Percentiles rank a stretch among this genome's conserved stretches.
Evolutionary conservation across 2,113 vertebrate species (phyloP).

Genomic region (Sylvilagus bachmani): DNA sequence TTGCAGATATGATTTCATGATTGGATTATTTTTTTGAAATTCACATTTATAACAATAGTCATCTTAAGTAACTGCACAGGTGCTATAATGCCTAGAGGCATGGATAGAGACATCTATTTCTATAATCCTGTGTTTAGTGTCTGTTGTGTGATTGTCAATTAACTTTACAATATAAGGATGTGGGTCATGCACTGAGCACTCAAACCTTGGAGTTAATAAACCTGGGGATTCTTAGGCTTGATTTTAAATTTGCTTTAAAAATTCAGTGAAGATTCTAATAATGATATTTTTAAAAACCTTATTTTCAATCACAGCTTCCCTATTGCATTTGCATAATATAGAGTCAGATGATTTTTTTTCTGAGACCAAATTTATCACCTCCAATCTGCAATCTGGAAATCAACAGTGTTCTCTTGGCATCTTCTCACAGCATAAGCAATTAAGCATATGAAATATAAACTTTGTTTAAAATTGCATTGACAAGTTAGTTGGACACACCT

Average conservation of each 20-base stretch:
- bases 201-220: not conserved
- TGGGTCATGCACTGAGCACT: not conserved
- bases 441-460: constrained; percentile 70
- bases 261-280: not conserved
- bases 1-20: not conserved
- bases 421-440: constrained; percentile 63
- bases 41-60: not conserved
- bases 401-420: constrained; percentile 59
- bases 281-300: not conserved
- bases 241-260: constrained; percentile 43
- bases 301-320: not conserved
- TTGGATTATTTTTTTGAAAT: not conserved
- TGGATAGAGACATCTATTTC: not conserved
- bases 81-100: not conserved
- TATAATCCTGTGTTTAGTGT: accelerated
- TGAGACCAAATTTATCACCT: constrained; percentile 51
- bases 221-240: not conserved
- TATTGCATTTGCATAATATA: constrained; percentile 44
- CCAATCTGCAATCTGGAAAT: constrained; percentile 62
- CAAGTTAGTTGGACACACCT: constrained; percentile 67
- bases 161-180: not conserved
- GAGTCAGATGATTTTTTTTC: constrained; percentile 3
- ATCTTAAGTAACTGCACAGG: not conserved
- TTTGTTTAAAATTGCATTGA: constrained; percentile 70
- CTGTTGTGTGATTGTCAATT: not conserved